These are phyloP conservation scores for Parapsyche elsis DNA, from an alignment of 1,140 invertebrate species.

Conservation along the genomic window DNA sequence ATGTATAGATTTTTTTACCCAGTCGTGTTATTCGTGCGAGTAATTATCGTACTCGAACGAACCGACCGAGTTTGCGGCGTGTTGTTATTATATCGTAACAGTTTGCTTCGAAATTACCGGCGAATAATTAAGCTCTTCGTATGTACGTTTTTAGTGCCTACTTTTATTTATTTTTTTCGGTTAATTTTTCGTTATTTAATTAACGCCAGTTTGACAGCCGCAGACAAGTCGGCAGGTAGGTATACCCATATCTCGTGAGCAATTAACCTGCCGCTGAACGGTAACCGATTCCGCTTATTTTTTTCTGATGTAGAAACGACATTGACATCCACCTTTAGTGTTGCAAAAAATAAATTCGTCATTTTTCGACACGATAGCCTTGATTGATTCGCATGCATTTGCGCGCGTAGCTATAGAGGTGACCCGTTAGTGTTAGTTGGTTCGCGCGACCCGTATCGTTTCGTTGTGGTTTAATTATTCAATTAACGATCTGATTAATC, in stretches of 20 bases:
- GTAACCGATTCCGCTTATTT: not conserved
- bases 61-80: not conserved
- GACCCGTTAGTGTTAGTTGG: not conserved
- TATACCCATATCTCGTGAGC: not conserved
- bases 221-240: not conserved
- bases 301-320: too few species aligned
- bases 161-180: not conserved
- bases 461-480: slow-evolving; percentile 8
- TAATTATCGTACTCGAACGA: slow-evolving; percentile 37
- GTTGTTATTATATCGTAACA: slow-evolving; percentile 44
- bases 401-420: too few species aligned
- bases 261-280: slow-evolving; percentile 9
- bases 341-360: too few species aligned
- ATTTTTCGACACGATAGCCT: not conserved
- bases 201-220: slow-evolving; percentile 22
- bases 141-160: not conserved
- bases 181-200: slow-evolving; percentile 17
- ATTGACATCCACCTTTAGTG: too few species aligned
- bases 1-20: not conserved
- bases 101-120: slow-evolving; percentile 36
- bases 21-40: slow-evolving; percentile 45
- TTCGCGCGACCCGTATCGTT: slow-evolving; percentile 10
- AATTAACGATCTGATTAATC: slow-evolving; percentile 18
- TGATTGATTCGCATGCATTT: too few species aligned
- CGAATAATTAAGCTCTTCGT: slow-evolving; percentile 39